Evolutionary conservation across 2,113 vertebrate genomes (phyloP).

Genomic region (Myxocyprinus asiaticus): DNA sequence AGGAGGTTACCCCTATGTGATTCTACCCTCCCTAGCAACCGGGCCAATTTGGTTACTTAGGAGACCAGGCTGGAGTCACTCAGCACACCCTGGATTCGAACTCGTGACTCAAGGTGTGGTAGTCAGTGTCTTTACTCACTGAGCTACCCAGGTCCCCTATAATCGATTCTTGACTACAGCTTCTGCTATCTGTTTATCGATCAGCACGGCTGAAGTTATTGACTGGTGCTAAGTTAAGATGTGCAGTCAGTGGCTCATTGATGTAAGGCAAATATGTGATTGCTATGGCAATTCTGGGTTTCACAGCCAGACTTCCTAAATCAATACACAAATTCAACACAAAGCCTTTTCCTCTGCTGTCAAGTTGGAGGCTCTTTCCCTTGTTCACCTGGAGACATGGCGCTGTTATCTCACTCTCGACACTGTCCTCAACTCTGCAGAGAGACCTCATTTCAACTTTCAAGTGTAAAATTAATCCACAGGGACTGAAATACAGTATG

Average conservation of each 20-base stretch:
- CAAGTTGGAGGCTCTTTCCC: neutral
- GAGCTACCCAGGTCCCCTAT: too few relatives aligned
- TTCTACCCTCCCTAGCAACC: too few relatives aligned
- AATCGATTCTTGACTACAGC: conserved; percentile 7
- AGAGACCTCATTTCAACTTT: neutral
- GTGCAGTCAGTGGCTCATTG: conserved; percentile 22
- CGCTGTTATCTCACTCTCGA: neutral
- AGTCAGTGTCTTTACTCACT: too few relatives aligned
- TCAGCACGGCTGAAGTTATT: conserved; percentile 1
- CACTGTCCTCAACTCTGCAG: neutral
- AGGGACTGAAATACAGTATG: neutral
- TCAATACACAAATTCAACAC: conserved; percentile 32
- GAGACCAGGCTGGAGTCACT: too few relatives aligned
- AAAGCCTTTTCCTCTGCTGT: neutral
- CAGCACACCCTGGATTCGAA: too few relatives aligned
- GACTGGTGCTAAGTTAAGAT: conserved; percentile 31
- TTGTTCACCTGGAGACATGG: neutral
- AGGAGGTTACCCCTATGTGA: too few relatives aligned
- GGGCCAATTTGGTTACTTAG: too few relatives aligned
- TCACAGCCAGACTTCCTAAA: conserved; percentile 10
- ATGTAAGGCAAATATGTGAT: conserved; percentile 3
- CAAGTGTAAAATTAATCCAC: neutral
- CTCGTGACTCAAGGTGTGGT: too few relatives aligned
- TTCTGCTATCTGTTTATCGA: conserved; percentile 11
- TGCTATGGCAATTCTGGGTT: conserved; percentile 13